These are phyloP conservation scores for Drosophila monieri DNA, from an alignment of 2,888 invertebrate genomes.

Conservation along the genomic window DNA sequence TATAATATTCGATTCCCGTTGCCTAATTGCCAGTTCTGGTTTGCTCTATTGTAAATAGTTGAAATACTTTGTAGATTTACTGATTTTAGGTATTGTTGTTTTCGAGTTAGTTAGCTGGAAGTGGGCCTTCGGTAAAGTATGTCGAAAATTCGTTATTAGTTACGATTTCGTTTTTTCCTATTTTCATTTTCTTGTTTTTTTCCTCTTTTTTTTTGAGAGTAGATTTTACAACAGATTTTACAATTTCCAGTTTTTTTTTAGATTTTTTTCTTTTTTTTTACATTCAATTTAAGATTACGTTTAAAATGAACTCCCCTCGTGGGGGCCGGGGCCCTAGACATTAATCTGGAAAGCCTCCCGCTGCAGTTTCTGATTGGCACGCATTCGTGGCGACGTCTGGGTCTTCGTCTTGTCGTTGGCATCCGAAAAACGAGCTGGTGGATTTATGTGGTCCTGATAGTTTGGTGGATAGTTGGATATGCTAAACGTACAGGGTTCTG, in stretches of 20 bases:
- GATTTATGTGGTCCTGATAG: constrained; percentile 93
- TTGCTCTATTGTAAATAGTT: constrained; percentile 47
- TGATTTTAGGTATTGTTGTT: constrained; percentile 17
- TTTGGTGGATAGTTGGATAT: constrained; percentile 91
- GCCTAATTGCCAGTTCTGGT: constrained; percentile 15
- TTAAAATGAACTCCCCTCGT: constrained; percentile 29
- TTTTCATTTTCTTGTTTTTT: too few relatives aligned
- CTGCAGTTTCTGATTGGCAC: constrained; percentile 85
- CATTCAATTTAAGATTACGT: constrained; percentile 45
- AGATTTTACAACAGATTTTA: constrained; percentile 69
- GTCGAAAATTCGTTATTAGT: constrained; percentile 14
- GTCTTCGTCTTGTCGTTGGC: constrained; percentile 83
- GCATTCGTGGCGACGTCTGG: constrained; percentile 84
- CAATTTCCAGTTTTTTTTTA: constrained; percentile 20
- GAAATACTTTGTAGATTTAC: constrained; percentile 32
- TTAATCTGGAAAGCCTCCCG: constrained; percentile 92
- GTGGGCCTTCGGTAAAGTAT: constrained; percentile 28
- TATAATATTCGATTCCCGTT: constrained; percentile 30
- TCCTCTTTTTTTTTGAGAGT: constrained; percentile 16
- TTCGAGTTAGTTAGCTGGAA: constrained; percentile 22
- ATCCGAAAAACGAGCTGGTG: constrained; percentile 94
- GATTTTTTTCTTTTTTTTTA: constrained; percentile 10
- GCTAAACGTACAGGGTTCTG: constrained; percentile 84
- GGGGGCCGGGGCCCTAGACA: constrained; percentile 85
- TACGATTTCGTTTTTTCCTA: constrained; percentile 21